Conservation (phyloP, 1,140 invertebrate genomes). For the Nylanderia fulva region DNA sequence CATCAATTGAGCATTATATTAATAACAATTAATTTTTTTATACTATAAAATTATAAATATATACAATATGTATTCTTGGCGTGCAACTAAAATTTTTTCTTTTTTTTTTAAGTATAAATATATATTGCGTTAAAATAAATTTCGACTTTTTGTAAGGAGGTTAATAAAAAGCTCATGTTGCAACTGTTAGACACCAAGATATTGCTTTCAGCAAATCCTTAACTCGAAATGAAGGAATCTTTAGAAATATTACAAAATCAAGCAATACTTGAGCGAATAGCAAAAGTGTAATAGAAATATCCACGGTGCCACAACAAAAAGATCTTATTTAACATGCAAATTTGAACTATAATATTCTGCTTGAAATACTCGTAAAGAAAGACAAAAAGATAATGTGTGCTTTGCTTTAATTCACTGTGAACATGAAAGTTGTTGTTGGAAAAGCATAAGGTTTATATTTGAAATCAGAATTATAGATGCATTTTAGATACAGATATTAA, state of each 20-base stretch:
- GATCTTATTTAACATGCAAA: background rate
- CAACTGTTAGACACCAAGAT: background rate
- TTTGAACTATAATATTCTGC: background rate
- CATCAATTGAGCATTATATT: background rate
- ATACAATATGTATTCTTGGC: background rate
- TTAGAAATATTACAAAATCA: background rate
- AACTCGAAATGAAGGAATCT: background rate
- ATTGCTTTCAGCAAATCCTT: conserved; percentile 12
- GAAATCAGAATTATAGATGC: background rate
- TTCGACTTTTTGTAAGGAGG: background rate
- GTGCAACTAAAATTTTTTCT: background rate
- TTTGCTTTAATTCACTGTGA: background rate
- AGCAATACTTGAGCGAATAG: background rate
- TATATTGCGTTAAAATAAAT: conserved; percentile 32
- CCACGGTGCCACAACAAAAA: background rate
- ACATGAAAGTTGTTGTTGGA: background rate
- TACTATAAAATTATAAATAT: background rate
- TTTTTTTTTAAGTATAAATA: background rate
- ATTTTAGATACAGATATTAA: too few relatives aligned
- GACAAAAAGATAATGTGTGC: background rate
- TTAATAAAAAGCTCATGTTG: conserved; percentile 14
- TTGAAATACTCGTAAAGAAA: background rate
- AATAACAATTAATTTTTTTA: background rate
- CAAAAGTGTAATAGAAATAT: conserved; percentile 27
- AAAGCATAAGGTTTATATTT: background rate